These are phyloP conservation scores for zebrafish (Danio rerio) DNA, from an alignment of 2,113 vertebrate genomes.

Conservation along the genomic window GRCz12tu NC_133182.1:51109001-51109500, in stretches of 20 bases:
- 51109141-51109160: neutral
- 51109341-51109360: neutral
- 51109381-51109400: neutral
- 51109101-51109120: conserved; percentile 11
- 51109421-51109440: conserved; percentile 4
- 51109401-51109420: conserved; percentile 14
- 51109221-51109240: neutral
- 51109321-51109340: conserved; percentile 20
- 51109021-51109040: conserved; percentile 95
- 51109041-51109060: conserved; percentile 93
- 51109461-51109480: conserved; percentile 35
- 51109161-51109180: conserved; percentile 25
- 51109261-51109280: neutral
- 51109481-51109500: conserved; percentile 68
- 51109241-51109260: neutral
- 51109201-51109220: neutral
- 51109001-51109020: conserved; percentile 94
- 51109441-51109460: conserved; percentile 9
- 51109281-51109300: conserved; percentile 12
- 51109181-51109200: conserved; percentile 17
- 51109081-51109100: neutral
- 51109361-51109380: conserved; percentile 20
- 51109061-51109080: conserved; percentile 79
- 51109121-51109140: neutral
- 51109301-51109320: conserved; percentile 22